phyloP scores from a whole-genome alignment of 2,888 invertebrate species.

The Protophormia terraenovae region DNA sequence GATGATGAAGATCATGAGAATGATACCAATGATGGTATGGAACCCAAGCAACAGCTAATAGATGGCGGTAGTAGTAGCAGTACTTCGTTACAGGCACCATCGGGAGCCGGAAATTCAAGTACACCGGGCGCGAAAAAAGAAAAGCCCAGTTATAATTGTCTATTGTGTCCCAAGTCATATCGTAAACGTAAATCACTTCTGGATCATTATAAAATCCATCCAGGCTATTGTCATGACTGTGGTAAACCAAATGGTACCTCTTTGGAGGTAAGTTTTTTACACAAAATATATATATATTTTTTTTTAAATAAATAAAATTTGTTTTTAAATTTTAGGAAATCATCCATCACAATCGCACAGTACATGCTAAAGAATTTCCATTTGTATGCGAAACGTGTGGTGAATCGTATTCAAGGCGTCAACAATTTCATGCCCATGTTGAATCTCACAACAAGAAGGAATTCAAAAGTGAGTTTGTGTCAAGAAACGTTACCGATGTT shows the following conservation, averaged over 20 bases:
- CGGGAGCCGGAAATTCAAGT: conserved; percentile 70
- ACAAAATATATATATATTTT: neutral
- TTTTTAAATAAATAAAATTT: neutral
- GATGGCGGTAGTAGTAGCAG: conserved; percentile 79
- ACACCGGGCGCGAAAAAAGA: conserved; percentile 75
- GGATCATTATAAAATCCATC: conserved; percentile 81
- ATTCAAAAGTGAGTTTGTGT: conserved; percentile 80
- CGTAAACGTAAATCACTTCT: conserved; percentile 80
- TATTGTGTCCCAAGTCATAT: conserved; percentile 80
- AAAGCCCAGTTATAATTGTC: conserved; percentile 79
- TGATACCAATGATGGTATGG: conserved; percentile 76
- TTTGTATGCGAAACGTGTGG: conserved; percentile 81
- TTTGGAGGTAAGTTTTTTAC: conserved; percentile 75
- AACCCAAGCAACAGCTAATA: conserved; percentile 78
- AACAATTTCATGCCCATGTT: conserved; percentile 81
- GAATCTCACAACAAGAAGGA: conserved; percentile 81
- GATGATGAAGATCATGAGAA: conserved; percentile 77
- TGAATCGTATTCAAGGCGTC: conserved; percentile 80
- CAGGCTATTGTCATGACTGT: conserved; percentile 81
- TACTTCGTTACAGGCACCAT: conserved; percentile 77
- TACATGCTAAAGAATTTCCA: conserved; percentile 80
- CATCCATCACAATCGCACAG: conserved; percentile 79
- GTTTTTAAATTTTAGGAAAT: conserved; percentile 76
- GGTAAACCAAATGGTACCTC: conserved; percentile 80
- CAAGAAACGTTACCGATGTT: conserved; percentile 62